Conservation (phyloP, 2,113 vertebrate species). For the Rattus norvegicus region DNA sequence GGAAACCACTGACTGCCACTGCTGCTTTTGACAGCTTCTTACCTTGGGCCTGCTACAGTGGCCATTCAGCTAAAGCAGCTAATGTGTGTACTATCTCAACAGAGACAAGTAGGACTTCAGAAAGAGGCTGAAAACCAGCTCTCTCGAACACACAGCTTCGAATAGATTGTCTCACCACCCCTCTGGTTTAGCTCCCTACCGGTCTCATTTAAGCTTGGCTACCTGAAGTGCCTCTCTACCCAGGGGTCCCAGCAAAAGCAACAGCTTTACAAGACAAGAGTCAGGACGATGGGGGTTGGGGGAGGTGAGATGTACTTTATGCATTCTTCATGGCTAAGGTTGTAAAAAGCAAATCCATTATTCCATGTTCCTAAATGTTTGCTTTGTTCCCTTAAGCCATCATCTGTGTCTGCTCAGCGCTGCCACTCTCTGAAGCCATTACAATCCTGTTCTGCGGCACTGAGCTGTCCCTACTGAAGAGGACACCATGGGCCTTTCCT, state of each 20-base stretch:
- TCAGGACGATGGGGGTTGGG: background rate
- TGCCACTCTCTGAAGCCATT: background rate
- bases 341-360: background rate
- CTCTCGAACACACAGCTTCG: fast-evolving
- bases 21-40: too few species aligned
- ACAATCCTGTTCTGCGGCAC: background rate
- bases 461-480: background rate
- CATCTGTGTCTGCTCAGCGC: background rate
- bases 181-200: background rate
- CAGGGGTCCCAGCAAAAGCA: background rate
- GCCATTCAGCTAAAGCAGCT: background rate
- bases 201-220: background rate
- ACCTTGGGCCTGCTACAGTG: background rate
- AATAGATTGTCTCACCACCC: background rate
- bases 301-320: background rate
- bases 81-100: background rate
- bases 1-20: background rate
- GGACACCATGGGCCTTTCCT: too few species aligned
- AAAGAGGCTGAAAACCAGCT: background rate
- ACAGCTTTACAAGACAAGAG: background rate
- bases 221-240: background rate
- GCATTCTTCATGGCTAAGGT: background rate
- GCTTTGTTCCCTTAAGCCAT: background rate
- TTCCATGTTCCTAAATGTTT: background rate
- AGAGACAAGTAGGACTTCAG: background rate